Conservation (phyloP, 2,888 invertebrate species). For the Herminia tarsipennalis region DNA sequence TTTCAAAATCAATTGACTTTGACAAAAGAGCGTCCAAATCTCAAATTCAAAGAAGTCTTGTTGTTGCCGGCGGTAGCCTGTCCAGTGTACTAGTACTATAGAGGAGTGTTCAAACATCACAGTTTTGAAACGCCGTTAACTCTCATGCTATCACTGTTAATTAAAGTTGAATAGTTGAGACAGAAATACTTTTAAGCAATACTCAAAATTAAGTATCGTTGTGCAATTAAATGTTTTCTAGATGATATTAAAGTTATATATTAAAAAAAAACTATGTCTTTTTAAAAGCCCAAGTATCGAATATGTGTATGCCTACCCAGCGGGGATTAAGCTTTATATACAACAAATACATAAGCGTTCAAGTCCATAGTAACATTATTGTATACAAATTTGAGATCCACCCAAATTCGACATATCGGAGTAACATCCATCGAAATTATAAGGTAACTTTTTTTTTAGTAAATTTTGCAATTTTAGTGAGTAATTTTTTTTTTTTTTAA, state of each 20-base stretch:
- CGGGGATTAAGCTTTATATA: constrained; percentile 2
- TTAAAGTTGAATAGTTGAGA: too few species aligned
- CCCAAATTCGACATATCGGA: background rate
- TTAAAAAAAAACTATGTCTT: background rate
- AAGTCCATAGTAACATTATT: constrained; percentile 1
- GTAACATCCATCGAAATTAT: background rate
- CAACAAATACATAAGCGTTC: background rate
- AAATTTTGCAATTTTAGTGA: background rate
- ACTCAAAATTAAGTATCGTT: too few species aligned
- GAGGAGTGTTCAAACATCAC: too few species aligned
- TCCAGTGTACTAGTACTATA: too few species aligned
- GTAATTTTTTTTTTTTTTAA: background rate
- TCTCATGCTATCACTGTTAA: too few species aligned
- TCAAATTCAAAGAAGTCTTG: too few species aligned
- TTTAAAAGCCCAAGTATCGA: background rate
- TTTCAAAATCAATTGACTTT: too few species aligned
- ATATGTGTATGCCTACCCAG: background rate
- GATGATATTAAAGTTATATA: background rate
- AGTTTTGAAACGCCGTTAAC: too few species aligned
- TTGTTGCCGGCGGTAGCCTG: too few species aligned
- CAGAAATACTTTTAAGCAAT: too few species aligned
- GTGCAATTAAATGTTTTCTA: background rate
- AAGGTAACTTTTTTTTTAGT: background rate
- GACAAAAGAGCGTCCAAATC: too few species aligned
- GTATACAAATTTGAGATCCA: background rate